phyloP scores from a whole-genome alignment of 2,797 vertebrate genomes.

The Adelosebastes latens region DNA sequence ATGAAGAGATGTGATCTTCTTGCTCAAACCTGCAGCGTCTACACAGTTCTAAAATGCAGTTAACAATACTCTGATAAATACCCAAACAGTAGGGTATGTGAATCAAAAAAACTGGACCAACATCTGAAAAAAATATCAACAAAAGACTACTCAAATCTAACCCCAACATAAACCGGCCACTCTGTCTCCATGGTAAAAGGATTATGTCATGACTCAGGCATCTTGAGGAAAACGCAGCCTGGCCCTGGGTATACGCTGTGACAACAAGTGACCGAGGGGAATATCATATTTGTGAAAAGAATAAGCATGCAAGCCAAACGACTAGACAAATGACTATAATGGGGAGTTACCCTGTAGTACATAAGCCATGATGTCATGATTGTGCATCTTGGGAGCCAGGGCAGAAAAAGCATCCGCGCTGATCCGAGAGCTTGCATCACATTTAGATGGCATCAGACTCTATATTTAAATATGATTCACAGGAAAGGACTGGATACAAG shows the following conservation, averaged over 20 bases:
- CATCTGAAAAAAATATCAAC: neutral
- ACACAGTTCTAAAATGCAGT: neutral
- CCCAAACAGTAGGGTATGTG: neutral
- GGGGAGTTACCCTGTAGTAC: neutral
- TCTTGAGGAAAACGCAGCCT: slow-evolving; percentile 10
- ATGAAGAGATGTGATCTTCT: neutral
- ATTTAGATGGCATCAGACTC: slow-evolving; percentile 63
- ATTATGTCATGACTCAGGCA: slow-evolving; percentile 41
- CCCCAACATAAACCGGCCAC: slow-evolving; percentile 17
- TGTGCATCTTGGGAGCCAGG: slow-evolving; percentile 44
- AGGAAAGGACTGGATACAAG: slow-evolving; percentile 23
- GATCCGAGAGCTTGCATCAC: slow-evolving; percentile 55
- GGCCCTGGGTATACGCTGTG: neutral
- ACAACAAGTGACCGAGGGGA: slow-evolving; percentile 27
- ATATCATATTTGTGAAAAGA: slow-evolving; percentile 42
- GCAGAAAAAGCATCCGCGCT: slow-evolving; percentile 44
- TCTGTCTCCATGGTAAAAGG: slow-evolving; percentile 36
- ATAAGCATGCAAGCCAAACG: slow-evolving; percentile 9
- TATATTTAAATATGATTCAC: slow-evolving; percentile 70
- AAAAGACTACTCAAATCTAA: neutral
- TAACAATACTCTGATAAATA: neutral
- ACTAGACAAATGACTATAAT: slow-evolving; percentile 39
- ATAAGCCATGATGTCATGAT: slow-evolving; percentile 66
- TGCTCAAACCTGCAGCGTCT: neutral
- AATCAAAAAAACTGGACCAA: neutral